A percentile compares a stretch with the other conserved stretches of the same genome.
Evolutionary conservation across 1,140 invertebrate species (phyloP).

Genomic region (Trigoniulus corallinus): DNA sequence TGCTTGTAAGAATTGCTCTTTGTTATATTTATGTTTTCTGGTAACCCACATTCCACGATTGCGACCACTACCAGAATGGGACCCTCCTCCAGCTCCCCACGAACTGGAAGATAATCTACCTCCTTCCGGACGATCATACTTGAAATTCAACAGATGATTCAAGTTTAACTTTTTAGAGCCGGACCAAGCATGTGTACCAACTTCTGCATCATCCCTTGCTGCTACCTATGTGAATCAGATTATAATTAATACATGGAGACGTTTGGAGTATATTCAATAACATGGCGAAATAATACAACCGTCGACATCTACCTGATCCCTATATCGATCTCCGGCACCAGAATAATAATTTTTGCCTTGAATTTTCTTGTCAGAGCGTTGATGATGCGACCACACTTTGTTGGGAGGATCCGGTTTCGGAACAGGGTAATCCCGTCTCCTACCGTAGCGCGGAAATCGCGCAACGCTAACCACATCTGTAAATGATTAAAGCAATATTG

Average conservation of each 20-base stretch:
- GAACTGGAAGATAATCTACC: slow-evolving; percentile 19
- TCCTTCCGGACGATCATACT: slow-evolving; percentile 42
- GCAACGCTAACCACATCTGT: no score
- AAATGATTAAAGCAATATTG: no score
- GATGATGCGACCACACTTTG: not conserved
- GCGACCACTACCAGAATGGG: slow-evolving; percentile 7
- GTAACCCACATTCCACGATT: slow-evolving; percentile 4
- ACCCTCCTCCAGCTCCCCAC: not conserved
- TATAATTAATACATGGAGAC: not conserved
- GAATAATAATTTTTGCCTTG: not conserved
- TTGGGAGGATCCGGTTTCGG: not conserved
- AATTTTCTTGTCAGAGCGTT: no score
- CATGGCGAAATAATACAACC: no score
- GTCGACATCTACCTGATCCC: not conserved
- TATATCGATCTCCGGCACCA: not conserved
- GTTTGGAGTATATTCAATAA: not conserved
- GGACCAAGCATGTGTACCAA: slow-evolving; percentile 57
- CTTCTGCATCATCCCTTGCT: slow-evolving; percentile 43
- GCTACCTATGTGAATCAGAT: slow-evolving; percentile 27
- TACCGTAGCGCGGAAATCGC: no score
- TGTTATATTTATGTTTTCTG: slow-evolving; percentile 49
- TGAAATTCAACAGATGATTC: slow-evolving; percentile 72
- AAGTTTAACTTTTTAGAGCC: slow-evolving; percentile 81
- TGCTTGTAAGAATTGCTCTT: slow-evolving; percentile 82
- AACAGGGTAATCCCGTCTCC: no score